These are phyloP conservation scores for Brachionus rubens DNA, from an alignment of 1,140 invertebrate species.

Conservation along the genomic window DNA sequence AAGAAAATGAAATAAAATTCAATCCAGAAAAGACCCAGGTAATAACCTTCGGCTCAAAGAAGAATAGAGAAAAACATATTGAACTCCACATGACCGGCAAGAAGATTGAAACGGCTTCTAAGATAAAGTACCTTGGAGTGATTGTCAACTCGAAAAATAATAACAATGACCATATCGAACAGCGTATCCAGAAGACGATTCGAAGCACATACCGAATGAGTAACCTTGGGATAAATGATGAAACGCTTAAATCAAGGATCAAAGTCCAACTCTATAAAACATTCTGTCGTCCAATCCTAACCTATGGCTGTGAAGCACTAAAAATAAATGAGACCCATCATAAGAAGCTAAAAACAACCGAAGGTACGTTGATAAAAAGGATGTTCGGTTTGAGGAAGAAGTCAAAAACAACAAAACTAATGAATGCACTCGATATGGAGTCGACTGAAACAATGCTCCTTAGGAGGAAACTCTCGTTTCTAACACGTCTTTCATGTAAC, in stretches of 20 bases:
- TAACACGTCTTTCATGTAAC: neutral
- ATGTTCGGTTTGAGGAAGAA: neutral
- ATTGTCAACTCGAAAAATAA: neutral
- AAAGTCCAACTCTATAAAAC: neutral
- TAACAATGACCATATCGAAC: too few relatives aligned
- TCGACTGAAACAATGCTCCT: neutral
- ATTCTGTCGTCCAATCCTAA: neutral
- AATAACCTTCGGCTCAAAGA: neutral
- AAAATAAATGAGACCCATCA: neutral
- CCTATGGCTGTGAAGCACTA: neutral
- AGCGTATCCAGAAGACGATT: too few relatives aligned
- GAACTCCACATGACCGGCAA: neutral
- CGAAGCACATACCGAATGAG: neutral
- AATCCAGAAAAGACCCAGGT: neutral
- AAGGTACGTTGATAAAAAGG: neutral
- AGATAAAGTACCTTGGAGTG: neutral
- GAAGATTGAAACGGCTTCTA: neutral
- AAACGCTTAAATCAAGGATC: neutral
- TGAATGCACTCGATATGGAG: neutral
- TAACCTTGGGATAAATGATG: neutral
- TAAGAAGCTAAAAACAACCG: neutral
- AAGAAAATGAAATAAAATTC: neutral
- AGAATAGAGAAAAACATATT: neutral
- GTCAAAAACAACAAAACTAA: neutral
- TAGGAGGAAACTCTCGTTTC: neutral